Conservation (phyloP, 1,140 invertebrate genomes). For the Polypedilum vanderplanki region DNA sequence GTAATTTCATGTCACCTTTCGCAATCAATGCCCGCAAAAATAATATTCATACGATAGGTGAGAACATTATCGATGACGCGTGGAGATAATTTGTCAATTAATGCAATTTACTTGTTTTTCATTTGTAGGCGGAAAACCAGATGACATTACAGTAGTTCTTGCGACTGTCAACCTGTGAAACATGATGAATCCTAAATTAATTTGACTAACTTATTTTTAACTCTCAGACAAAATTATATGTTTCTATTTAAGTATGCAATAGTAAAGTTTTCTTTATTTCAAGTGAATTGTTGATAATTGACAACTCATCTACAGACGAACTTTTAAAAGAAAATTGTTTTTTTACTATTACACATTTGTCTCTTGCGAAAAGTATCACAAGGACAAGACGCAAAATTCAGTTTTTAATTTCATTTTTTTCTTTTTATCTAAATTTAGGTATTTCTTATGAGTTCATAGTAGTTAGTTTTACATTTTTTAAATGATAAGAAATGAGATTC, state of each 20-base stretch:
- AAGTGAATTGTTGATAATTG: neutral
- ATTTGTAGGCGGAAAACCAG: conserved; percentile 96
- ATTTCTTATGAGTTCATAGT: too few species aligned
- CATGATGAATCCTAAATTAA: conserved; percentile 23
- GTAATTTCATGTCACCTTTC: conserved; percentile 92
- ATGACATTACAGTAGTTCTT: conserved; percentile 94
- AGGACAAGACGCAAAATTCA: neutral
- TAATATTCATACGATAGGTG: conserved; percentile 87
- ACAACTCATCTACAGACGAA: neutral
- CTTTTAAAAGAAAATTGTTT: neutral
- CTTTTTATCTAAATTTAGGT: neutral
- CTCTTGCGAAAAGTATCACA: neutral
- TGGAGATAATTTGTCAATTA: neutral
- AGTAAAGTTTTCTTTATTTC: neutral
- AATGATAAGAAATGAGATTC: neutral
- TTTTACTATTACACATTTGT: neutral
- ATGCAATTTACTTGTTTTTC: neutral
- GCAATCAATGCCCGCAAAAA: conserved; percentile 83
- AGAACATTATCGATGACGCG: conserved; percentile 35
- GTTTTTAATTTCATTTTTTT: neutral
- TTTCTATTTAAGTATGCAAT: neutral
- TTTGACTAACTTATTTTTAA: neutral
- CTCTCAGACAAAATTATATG: neutral
- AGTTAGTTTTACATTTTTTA: too few species aligned
- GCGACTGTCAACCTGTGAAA: conserved; percentile 76